Percentiles rank a stretch among this genome's conserved stretches.
These are phyloP conservation scores for Ectemnius lituratus DNA, from an alignment of 2,888 invertebrate species.

Conservation along the genomic window DNA sequence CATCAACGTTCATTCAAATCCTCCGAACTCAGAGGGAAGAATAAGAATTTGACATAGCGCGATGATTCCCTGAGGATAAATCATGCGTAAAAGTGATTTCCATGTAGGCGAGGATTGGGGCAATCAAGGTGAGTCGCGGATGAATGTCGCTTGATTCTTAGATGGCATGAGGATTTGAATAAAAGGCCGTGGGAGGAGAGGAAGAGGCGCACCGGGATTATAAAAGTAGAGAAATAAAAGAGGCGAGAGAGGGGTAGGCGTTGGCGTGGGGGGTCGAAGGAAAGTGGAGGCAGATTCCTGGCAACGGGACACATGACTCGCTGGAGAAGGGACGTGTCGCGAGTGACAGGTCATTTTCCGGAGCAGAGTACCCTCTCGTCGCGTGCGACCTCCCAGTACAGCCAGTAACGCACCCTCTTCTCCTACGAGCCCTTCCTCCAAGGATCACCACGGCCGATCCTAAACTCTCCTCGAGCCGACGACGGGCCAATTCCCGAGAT, in stretches of 20 bases:
- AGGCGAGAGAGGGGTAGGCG: constrained; percentile 6
- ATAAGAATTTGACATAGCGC: neutral
- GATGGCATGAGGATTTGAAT: constrained; percentile 55
- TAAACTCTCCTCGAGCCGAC: constrained; percentile 48
- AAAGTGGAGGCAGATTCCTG: constrained; percentile 28
- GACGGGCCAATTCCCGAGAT: constrained; percentile 66
- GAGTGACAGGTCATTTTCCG: constrained; percentile 78
- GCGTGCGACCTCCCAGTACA: constrained; percentile 47
- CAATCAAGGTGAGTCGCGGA: constrained; percentile 21
- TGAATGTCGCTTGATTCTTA: constrained; percentile 50
- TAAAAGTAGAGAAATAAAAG: constrained; percentile 27
- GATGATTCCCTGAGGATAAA: neutral
- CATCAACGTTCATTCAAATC: no score
- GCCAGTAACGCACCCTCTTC: constrained; percentile 27
- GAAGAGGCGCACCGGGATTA: constrained; percentile 12
- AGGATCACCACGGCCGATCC: constrained; percentile 57
- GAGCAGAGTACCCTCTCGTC: constrained; percentile 70
- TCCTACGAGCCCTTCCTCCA: constrained; percentile 49
- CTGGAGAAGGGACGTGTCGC: constrained; percentile 69
- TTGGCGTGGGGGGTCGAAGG: constrained; percentile 28
- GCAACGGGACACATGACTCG: constrained; percentile 41
- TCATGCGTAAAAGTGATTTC: neutral
- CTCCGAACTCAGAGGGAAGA: neutral
- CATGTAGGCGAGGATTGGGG: neutral
- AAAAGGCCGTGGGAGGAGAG: constrained; percentile 36